Evolutionary conservation across 2,113 vertebrate genomes (phyloP), one percentile per base, ranked within the genome.

Genomic region (Rhadina sibilatrix): DNA sequence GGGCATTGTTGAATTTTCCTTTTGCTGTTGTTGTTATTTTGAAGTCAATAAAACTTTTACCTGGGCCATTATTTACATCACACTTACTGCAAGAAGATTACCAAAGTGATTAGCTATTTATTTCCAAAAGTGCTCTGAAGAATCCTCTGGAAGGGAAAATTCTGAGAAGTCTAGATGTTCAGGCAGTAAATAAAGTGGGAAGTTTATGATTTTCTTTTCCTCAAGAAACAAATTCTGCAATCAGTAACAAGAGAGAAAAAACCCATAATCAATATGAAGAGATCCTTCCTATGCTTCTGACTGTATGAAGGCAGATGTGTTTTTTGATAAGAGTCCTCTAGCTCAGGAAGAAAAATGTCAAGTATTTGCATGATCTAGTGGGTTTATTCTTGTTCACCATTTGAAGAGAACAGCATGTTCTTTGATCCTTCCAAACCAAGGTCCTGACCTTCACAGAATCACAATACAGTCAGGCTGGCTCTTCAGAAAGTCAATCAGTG

Each of bases 171-270:
- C 65, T 96, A 91, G 53, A 93, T 96, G 74, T 86, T 77, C 70
- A 69, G 21, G 40, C 15, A 6, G 38, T 57, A 93, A 93, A 94
- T 61, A 78, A 79, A 38, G 19, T 78, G 90, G 60, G 77, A 93
- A 93, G 65, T 38, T 60, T 76, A 78, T 72, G 12, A 72, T 84
- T 93, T 83, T 74, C 56, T 83, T 86, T 86, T 93, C 87, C 70
- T 94, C 91, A 85, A 97, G 88, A 93, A 97, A 97, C 76, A 90
- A 94, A 93, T 94, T 94, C 89, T 71, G 85, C 57, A 89, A 97
- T 97, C 94, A 94, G 86, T 90, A 89, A 91, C 57, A 93, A 49
- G 82, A 42, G 76, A 95, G 57, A 59, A 84, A 79, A 82, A 95
- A 68, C 31, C 59, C 53, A 54, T 84, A 96, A 96, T 94, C 94